These are phyloP conservation scores for Spatulosminthurus flaviceps DNA, from an alignment of 2,888 invertebrate species.

Conservation along the genomic window DNA sequence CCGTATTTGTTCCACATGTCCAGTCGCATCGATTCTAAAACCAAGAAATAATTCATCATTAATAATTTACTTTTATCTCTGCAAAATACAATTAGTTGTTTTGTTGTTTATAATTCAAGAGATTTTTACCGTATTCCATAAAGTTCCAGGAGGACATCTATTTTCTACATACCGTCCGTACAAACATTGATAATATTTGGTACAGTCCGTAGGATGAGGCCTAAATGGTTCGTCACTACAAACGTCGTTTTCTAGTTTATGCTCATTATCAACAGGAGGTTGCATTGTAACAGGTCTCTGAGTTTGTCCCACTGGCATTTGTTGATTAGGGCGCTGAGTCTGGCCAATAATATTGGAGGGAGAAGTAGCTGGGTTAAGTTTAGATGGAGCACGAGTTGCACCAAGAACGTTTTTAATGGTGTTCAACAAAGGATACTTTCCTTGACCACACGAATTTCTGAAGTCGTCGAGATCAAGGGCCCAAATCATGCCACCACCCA, in stretches of 20 bases:
- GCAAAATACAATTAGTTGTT: neutral
- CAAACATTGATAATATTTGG: slow-evolving; percentile 81
- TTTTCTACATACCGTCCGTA: slow-evolving; percentile 77
- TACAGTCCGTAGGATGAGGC: slow-evolving; percentile 56
- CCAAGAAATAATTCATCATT: neutral
- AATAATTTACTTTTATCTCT: neutral
- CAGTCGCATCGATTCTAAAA: slow-evolving; percentile 61
- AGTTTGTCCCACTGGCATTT: neutral
- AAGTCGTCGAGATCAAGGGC: slow-evolving; percentile 90
- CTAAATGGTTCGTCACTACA: slow-evolving; percentile 55
- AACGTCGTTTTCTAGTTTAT: slow-evolving; percentile 44
- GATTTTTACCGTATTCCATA: slow-evolving; percentile 78
- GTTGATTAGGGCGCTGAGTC: neutral
- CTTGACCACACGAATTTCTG: slow-evolving; percentile 77
- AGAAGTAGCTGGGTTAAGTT: neutral
- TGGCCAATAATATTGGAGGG: neutral
- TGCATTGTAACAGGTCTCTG: neutral
- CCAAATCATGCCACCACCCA: slow-evolving; percentile 92
- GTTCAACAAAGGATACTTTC: slow-evolving; percentile 80
- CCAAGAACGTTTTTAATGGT: slow-evolving; percentile 78
- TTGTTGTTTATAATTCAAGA: too few species aligned
- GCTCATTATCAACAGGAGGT: slow-evolving; percentile 10
- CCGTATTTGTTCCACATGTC: slow-evolving; percentile 65
- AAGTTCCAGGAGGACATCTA: slow-evolving; percentile 77
- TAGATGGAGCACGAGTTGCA: slow-evolving; percentile 66